A percentile compares a stretch with the other conserved stretches of the same genome.
phyloP scores from a whole-genome alignment of 2,888 invertebrate species.

The Coremacera marginata region DNA sequence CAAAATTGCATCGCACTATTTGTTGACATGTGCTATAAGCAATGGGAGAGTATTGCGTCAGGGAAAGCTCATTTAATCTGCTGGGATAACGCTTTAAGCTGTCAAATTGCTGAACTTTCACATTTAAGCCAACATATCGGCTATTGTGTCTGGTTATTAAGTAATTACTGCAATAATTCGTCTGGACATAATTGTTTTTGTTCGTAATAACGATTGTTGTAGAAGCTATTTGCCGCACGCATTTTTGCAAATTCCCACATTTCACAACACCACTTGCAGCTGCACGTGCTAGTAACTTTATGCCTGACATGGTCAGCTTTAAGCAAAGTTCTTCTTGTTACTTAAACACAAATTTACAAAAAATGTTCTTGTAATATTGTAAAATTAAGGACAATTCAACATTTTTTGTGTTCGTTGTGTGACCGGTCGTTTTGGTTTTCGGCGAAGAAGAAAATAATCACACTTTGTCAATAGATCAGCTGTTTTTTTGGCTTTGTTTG shows the following conservation, averaged over 20 bases:
- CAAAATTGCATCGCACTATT: conserved; percentile 26
- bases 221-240: not conserved
- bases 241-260: conserved; percentile 8
- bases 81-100: not conserved
- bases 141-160: not conserved
- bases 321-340: not conserved
- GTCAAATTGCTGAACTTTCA: not conserved
- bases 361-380: not conserved
- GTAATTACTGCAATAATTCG: conserved; percentile 5
- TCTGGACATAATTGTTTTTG: not conserved
- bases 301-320: conserved; percentile 22
- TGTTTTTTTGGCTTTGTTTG: not conserved
- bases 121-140: not conserved
- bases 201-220: not conserved
- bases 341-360: not conserved
- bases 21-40: no score
- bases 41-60: no score
- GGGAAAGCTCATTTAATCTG: not conserved
- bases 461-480: not conserved
- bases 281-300: conserved; percentile 11
- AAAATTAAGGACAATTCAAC: not conserved
- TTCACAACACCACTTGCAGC: not conserved
- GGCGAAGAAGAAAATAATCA: not conserved
- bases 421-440: not conserved
- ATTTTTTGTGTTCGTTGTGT: no score